Evolutionary conservation across 1,140 invertebrate genomes (phyloP).

Genomic region (Drosophila pandora): DNA sequence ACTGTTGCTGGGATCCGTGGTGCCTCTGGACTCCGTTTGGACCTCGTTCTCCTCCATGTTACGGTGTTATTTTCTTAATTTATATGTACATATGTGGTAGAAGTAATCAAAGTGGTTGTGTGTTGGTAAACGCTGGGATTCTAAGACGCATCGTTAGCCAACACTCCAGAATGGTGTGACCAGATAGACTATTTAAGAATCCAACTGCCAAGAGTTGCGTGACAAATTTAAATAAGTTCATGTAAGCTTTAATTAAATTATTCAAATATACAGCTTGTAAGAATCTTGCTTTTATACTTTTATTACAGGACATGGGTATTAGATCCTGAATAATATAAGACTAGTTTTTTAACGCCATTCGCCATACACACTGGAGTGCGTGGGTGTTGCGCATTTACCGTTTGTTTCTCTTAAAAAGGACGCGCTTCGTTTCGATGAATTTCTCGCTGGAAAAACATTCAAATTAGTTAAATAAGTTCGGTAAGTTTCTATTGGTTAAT

Average conservation of each 20-base stretch:
- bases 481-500: too few relatives aligned
- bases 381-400: background rate
- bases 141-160: background rate
- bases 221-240: background rate
- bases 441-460: background rate
- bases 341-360: too few relatives aligned
- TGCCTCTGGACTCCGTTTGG: constrained; percentile 10
- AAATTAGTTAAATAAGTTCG: too few relatives aligned
- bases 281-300: too few relatives aligned
- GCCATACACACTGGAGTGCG: too few relatives aligned
- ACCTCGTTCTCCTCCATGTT: constrained; percentile 51
- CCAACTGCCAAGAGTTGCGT: background rate
- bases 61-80: constrained; percentile 28
- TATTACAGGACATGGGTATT: too few relatives aligned
- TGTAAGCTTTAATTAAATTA: background rate
- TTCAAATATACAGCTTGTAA: background rate
- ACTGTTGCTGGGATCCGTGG: constrained; percentile 31
- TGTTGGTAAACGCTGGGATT: constrained; percentile 6
- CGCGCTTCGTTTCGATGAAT: background rate
- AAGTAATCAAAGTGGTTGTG: constrained; percentile 12
- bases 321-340: too few relatives aligned
- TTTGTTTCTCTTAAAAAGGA: background rate
- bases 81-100: constrained; percentile 30
- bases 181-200: background rate
- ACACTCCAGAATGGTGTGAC: constrained; percentile 2